Evolutionary conservation across 2,113 vertebrate genomes (phyloP).

Genomic region (Microcebus murinus): DNA sequence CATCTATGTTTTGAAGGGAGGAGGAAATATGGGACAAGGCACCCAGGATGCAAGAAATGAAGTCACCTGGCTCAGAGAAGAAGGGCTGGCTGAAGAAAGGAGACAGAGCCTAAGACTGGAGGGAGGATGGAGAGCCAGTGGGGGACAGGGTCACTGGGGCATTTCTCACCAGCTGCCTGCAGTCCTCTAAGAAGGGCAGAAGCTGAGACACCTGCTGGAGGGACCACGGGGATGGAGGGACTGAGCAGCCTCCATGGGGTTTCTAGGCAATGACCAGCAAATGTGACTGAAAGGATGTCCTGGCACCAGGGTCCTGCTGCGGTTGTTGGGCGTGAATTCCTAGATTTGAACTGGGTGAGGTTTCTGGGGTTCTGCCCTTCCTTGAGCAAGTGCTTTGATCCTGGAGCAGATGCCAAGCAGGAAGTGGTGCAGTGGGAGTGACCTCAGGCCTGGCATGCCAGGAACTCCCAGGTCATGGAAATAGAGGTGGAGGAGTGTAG

Average conservation of each 20-base stretch:
- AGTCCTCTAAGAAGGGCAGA: background rate
- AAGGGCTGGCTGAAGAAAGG: background rate
- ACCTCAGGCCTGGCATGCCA: background rate
- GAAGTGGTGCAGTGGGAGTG: background rate
- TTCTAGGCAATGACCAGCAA: background rate
- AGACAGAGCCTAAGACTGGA: background rate
- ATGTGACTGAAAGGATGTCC: background rate
- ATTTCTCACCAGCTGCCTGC: background rate
- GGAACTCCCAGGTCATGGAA: background rate
- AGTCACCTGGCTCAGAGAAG: background rate
- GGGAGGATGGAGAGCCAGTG: background rate
- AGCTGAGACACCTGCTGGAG: background rate
- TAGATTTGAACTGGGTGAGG: background rate
- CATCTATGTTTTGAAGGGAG: background rate
- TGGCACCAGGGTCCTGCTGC: background rate
- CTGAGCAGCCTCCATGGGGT: background rate
- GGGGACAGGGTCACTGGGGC: background rate
- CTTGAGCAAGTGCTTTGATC: background rate
- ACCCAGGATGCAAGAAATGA: background rate
- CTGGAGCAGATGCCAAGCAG: conserved; percentile 25
- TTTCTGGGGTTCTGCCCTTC: background rate
- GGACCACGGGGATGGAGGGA: background rate
- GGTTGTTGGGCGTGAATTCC: background rate
- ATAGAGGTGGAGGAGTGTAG: background rate
- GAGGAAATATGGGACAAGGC: background rate